Base-by-base conservation (phyloP, 2,797 vertebrate species). In the Spea hammondii region DNA sequence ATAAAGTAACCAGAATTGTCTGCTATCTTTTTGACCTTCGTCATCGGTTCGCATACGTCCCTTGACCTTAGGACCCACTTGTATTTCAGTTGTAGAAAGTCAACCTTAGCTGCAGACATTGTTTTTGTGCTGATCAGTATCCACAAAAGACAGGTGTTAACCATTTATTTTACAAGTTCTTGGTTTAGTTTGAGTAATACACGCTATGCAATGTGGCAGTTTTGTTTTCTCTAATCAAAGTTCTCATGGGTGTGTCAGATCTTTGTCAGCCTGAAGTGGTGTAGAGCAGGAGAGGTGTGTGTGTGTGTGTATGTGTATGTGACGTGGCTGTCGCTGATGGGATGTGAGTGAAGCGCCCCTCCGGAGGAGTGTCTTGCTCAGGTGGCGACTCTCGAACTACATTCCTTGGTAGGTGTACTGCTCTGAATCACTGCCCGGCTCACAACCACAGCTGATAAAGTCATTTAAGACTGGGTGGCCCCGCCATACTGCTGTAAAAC, bases 261-360 rank as follows among this genome's bases (percentile, higher is more conserved):
- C 14, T 32, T 17, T 1, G n/a, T 17, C 59, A 62, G 59, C 59
- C 59, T 62, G 59, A 62, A 62, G 59, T 62, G 1, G 6, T 62
- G 54, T 44, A 54, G 55, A 69, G 65, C 14, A 11, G 46, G 3
- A 67, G 70, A 67, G 77, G 70, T 68, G 65, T 62, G 32, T 32
- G 32, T 32, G 32, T 32, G 32, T 32, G 2, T 32, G 32, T 32
- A 2, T 32, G 32, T 2, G 32, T 32, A 2, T 72, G 78, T 74
- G 44, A 75, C 65, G 78, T 79, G 78, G 32, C 72, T 54, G 8
- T 5, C 6, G 4, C 0, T 47, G 44, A 79, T 79, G 70, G 78
- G 78, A 50, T 57, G 59, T 17, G 48, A 9, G 48, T 8, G 55
- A 55, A 44, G 57, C 72, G 4, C 54, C 78, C 55, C 49, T 44